These are phyloP conservation scores for Teleogryllus oceanicus DNA, from an alignment of 2,888 invertebrate species.

Conservation along the genomic window DNA sequence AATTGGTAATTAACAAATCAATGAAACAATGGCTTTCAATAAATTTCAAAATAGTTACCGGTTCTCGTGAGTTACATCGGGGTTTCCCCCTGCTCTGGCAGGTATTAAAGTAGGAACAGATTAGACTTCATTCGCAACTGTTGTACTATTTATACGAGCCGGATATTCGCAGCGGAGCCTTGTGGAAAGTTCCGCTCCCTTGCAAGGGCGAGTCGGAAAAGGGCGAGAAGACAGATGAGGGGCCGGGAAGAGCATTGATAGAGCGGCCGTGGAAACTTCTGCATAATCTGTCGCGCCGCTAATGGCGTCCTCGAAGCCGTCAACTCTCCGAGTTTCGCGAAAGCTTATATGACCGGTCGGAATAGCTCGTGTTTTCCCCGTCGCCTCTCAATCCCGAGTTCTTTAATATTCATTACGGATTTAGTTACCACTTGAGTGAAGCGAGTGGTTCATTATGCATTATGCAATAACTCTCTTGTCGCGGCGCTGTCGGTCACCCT, in stretches of 20 bases:
- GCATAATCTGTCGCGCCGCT: background rate
- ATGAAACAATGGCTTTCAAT: background rate
- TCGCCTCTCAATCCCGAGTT: background rate
- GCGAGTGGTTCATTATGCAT: constrained; percentile 18
- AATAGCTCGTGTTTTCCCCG: background rate
- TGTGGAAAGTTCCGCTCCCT: too few species aligned
- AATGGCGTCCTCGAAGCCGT: background rate
- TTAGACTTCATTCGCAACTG: too few species aligned
- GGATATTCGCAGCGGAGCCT: too few species aligned
- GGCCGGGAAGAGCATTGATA: too few species aligned
- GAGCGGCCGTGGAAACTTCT: too few species aligned
- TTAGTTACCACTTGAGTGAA: constrained; percentile 3
- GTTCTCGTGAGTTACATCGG: too few species aligned
- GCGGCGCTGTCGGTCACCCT: background rate
- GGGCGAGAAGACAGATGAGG: too few species aligned
- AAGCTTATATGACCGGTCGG: background rate
- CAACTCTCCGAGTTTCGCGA: background rate
- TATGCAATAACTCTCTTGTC: constrained; percentile 18
- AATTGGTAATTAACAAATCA: background rate
- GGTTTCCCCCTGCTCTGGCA: too few species aligned
- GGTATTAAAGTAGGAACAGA: too few species aligned
- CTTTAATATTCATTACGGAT: background rate
- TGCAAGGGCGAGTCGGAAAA: too few species aligned
- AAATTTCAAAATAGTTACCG: too few species aligned
- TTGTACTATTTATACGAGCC: too few species aligned